These are phyloP conservation scores for Agrochola litura DNA, from an alignment of 2,888 invertebrate species.

Conservation along the genomic window DNA sequence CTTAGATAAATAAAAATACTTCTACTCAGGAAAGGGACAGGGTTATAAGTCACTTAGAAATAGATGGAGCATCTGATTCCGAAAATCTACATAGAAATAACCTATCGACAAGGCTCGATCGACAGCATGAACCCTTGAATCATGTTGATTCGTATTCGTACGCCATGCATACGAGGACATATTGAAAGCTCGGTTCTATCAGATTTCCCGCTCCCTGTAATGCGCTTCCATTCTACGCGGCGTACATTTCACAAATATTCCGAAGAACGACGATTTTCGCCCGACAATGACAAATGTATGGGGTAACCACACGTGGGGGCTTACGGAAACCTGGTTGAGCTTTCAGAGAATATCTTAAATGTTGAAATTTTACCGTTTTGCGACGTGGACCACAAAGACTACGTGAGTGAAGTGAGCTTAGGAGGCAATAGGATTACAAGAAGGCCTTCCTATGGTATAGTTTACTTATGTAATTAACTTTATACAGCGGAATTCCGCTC, in stretches of 20 bases:
- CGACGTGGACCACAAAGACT: conserved; percentile 14
- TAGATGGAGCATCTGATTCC: conserved; percentile 32
- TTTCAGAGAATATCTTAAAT: conserved; percentile 16
- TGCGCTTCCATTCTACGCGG: conserved; percentile 44
- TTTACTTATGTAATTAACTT: neutral
- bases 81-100: conserved; percentile 55
- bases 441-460: neutral
- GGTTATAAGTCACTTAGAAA: conserved; percentile 17
- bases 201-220: conserved; percentile 56
- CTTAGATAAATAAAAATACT: neutral
- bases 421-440: conserved; percentile 4
- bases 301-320: conserved; percentile 44
- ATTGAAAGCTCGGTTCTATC: conserved; percentile 61
- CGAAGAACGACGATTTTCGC: conserved; percentile 54
- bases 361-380: conserved; percentile 29
- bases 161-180: conserved; percentile 45
- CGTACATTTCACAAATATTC: conserved; percentile 59
- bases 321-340: conserved; percentile 21
- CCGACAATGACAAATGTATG: conserved; percentile 61
- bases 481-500: neutral
- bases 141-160: conserved; percentile 55
- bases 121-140: conserved; percentile 30
- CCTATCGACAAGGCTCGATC: conserved; percentile 34
- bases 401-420: conserved; percentile 15
- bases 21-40: neutral